Conservation (phyloP, 2,797 vertebrate genomes). For the Calcarius lapponicus region DNA sequence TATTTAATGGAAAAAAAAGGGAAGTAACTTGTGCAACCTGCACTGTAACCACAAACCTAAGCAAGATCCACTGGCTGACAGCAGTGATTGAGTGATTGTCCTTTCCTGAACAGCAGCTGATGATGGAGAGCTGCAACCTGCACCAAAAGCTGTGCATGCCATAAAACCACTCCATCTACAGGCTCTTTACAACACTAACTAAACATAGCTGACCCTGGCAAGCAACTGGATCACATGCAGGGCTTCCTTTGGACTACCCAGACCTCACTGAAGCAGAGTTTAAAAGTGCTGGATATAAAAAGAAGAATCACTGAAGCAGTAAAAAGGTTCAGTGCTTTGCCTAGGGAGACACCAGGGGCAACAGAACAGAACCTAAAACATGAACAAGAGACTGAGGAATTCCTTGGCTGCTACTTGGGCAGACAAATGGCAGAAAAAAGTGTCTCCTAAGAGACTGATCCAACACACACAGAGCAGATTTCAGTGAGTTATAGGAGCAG, state of each 20-base stretch:
- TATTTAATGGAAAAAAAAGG: background rate
- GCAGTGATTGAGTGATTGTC: rapidly evolving
- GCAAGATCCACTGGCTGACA: background rate
- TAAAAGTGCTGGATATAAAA: background rate
- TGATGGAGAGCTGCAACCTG: background rate
- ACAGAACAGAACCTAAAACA: background rate
- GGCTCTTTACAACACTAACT: background rate
- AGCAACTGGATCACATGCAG: background rate
- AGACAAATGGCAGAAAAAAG: background rate
- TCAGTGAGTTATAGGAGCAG: background rate
- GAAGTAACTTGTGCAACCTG: background rate
- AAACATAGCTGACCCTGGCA: background rate
- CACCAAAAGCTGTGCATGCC: background rate
- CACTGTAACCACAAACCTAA: background rate
- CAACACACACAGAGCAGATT: background rate
- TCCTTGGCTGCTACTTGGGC: background rate
- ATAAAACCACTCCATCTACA: background rate
- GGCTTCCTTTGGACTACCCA: background rate
- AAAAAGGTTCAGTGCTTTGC: background rate
- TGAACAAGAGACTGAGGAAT: background rate
- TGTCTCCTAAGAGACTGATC: background rate
- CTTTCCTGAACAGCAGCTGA: background rate
- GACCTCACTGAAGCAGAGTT: background rate
- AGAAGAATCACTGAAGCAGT: background rate
- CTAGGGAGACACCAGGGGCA: background rate